Evolutionary conservation across 2,113 vertebrate species (phyloP).

Genomic region (Perccottus glenii): DNA sequence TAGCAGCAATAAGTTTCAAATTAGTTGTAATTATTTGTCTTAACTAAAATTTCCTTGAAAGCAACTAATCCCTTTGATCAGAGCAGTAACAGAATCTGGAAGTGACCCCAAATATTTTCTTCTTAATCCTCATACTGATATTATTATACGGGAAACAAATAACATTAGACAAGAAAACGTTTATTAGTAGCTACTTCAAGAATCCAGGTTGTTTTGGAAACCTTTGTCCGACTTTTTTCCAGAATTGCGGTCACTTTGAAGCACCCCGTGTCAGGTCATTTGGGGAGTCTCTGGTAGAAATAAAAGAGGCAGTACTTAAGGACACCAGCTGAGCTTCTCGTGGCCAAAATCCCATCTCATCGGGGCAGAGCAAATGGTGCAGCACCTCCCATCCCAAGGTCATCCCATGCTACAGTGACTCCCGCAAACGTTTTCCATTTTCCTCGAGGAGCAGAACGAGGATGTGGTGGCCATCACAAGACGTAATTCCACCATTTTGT

Average conservation of each 20-base stretch:
- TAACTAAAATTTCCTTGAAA: too few species aligned
- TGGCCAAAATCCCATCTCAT: slow-evolving; percentile 59
- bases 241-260: slow-evolving; percentile 49
- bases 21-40: too few species aligned
- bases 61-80: too few species aligned
- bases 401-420: slow-evolving; percentile 72
- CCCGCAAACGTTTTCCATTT: slow-evolving; percentile 60
- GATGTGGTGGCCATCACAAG: slow-evolving; percentile 25
- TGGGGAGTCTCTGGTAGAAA: slow-evolving; percentile 42
- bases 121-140: too few species aligned
- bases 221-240: slow-evolving; percentile 19
- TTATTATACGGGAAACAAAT: too few species aligned
- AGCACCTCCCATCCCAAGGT: slow-evolving; percentile 67
- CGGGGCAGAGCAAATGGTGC: slow-evolving; percentile 66
- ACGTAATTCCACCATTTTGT: slow-evolving; percentile 55
- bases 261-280: slow-evolving; percentile 29
- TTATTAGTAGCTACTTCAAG: not conserved
- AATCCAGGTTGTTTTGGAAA: slow-evolving; percentile 32
- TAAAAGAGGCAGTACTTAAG: slow-evolving; percentile 34
- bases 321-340: slow-evolving; percentile 67
- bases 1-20: too few species aligned
- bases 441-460: slow-evolving; percentile 11
- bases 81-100: too few species aligned
- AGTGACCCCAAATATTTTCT: too few species aligned
- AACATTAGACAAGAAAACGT: not conserved